These are phyloP conservation scores for Aselliscus stoliczkanus DNA, from an alignment of 2,797 vertebrate genomes.

Conservation along the genomic window DNA sequence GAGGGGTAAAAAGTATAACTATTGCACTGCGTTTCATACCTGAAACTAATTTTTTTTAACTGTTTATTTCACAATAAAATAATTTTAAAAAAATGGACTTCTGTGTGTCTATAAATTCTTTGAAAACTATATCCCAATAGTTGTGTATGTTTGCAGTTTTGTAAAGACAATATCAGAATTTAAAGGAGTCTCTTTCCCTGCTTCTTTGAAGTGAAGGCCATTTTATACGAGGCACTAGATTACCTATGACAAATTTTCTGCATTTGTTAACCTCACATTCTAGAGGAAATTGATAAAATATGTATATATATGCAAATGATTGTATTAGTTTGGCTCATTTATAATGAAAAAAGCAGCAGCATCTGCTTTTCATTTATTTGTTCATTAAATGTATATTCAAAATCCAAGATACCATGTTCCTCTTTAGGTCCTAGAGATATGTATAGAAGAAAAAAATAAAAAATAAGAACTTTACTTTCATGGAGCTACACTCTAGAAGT, in stretches of 20 bases:
- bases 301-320: neutral
- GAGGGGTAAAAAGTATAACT: no score
- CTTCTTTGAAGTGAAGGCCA: neutral
- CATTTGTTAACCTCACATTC: neutral
- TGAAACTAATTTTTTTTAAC: no score
- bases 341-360: neutral
- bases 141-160: neutral
- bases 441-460: neutral
- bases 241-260: neutral
- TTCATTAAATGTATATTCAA: neutral
- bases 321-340: neutral
- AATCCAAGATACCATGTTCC: neutral
- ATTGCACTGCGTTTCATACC: no score
- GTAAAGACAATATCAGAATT: neutral
- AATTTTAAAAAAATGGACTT: neutral
- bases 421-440: neutral
- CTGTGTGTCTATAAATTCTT: neutral
- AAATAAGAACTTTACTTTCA: neutral
- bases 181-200: neutral
- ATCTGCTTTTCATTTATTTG: neutral
- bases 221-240: neutral
- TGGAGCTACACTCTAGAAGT: neutral
- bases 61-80: no score
- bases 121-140: neutral
- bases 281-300: neutral